Percentiles rank a stretch among this genome's conserved stretches.
These are phyloP conservation scores for Chesias legatella DNA, from an alignment of 2,888 invertebrate genomes.

Conservation along the genomic window DNA sequence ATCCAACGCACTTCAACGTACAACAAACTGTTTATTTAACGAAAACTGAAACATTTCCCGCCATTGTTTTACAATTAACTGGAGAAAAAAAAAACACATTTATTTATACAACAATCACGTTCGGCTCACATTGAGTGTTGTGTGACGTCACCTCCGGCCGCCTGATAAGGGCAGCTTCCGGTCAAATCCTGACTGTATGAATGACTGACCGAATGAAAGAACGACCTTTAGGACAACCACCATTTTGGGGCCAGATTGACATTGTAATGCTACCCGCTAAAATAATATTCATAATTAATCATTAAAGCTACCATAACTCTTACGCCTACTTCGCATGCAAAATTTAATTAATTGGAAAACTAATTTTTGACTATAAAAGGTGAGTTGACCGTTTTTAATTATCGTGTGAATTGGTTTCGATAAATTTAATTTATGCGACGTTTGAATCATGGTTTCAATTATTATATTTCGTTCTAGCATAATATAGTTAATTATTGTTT, in stretches of 20 bases:
- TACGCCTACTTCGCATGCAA: slow-evolving; percentile 13
- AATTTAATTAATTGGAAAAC: slow-evolving; percentile 15
- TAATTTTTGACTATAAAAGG: slow-evolving; percentile 20
- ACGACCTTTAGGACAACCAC: slow-evolving; percentile 38
- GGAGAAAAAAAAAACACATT: slow-evolving; percentile 45
- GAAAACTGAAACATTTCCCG: slow-evolving; percentile 55
- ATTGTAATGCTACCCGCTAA: slow-evolving; percentile 8
- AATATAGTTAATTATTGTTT: no score
- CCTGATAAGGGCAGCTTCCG: slow-evolving; percentile 75
- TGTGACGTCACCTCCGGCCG: slow-evolving; percentile 69
- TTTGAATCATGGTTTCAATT: no score
- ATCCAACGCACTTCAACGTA: slow-evolving; percentile 34
- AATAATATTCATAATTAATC: slow-evolving; percentile 34
- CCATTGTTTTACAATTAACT: slow-evolving; percentile 63
- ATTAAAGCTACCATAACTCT: slow-evolving; percentile 27
- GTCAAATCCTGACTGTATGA: slow-evolving; percentile 60
- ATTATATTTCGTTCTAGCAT: no score
- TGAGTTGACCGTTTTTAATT: slow-evolving; percentile 9
- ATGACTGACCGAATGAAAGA: slow-evolving; percentile 47
- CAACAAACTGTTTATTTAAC: slow-evolving; percentile 27
- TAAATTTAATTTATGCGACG: background rate
- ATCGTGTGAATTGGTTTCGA: slow-evolving; percentile 4
- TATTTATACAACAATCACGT: slow-evolving; percentile 78
- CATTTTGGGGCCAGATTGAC: background rate
- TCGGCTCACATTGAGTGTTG: slow-evolving; percentile 63